Evolutionary conservation across 23 tunicate genomes (phyloP).

Genomic region (Phallusia fumigata): DNA sequence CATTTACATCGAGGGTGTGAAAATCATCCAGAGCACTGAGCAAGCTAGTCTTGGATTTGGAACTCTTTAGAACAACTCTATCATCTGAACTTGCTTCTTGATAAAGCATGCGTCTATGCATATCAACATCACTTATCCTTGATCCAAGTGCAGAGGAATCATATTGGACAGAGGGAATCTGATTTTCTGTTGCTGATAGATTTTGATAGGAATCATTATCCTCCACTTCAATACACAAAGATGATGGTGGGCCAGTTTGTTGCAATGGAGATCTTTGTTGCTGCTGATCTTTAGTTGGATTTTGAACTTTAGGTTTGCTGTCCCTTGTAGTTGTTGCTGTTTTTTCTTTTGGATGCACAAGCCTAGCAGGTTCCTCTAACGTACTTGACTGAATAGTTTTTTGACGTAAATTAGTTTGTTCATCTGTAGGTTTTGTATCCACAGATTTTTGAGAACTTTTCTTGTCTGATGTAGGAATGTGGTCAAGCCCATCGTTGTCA

Average conservation of each 20-base stretch:
- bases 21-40: constrained; percentile 27
- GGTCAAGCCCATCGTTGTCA: background rate
- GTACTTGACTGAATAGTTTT: background rate
- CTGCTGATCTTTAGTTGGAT: background rate
- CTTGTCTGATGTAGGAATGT: background rate
- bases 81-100: constrained; percentile 8
- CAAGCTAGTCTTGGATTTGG: background rate
- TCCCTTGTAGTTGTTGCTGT: background rate
- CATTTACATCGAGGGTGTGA: constrained; percentile 30
- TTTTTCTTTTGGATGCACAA: background rate
- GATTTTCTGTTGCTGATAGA: constrained; percentile 13
- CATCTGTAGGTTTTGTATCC: background rate
- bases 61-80: background rate
- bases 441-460: background rate
- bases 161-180: background rate
- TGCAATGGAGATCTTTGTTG: background rate
- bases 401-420: too few relatives aligned
- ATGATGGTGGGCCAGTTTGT: constrained; percentile 7
- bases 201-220: constrained; percentile 47
- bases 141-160: constrained; percentile 8
- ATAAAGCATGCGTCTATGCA: constrained; percentile 31
- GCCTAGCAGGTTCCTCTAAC: background rate
- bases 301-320: background rate
- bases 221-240: constrained; percentile 28
- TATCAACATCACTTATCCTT: constrained; percentile 27